Conservation (phyloP, 1,140 invertebrate genomes). For the Drosophila ohnishii region DNA sequence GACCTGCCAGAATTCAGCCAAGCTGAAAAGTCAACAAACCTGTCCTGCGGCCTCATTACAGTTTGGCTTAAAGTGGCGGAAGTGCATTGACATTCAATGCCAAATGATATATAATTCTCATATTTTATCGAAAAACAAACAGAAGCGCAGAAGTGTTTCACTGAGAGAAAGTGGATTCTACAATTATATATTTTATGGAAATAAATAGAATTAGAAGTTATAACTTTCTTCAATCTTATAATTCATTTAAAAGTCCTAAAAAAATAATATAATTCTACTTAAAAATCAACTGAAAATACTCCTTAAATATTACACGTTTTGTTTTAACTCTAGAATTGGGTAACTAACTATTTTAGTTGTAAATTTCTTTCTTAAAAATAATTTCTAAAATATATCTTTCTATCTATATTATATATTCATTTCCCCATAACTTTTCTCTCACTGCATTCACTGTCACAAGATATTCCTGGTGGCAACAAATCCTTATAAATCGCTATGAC, state of each 20-base stretch:
- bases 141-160: background rate
- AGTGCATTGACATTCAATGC: conserved; percentile 61
- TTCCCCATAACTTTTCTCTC: background rate
- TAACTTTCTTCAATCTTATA: no score
- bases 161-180: background rate
- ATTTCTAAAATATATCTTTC: background rate
- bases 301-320: background rate
- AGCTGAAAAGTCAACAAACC: conserved; percentile 58
- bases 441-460: conserved; percentile 30
- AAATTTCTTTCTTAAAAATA: background rate
- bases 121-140: conserved; percentile 34
- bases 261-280: background rate
- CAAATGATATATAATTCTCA: conserved; percentile 43
- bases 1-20: conserved; percentile 54
- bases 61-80: conserved; percentile 57
- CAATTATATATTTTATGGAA: no score
- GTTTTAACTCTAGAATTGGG: background rate
- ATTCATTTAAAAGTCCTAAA: no score
- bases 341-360: background rate
- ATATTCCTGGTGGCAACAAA: conserved; percentile 61
- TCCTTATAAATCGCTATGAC: conserved; percentile 72
- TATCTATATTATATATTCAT: no score
- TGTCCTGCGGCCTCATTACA: conserved; percentile 36
- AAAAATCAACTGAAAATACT: background rate
- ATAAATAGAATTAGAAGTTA: no score